Conservation (phyloP, 2,113 vertebrate genomes). For the Columbina picui region DNA sequence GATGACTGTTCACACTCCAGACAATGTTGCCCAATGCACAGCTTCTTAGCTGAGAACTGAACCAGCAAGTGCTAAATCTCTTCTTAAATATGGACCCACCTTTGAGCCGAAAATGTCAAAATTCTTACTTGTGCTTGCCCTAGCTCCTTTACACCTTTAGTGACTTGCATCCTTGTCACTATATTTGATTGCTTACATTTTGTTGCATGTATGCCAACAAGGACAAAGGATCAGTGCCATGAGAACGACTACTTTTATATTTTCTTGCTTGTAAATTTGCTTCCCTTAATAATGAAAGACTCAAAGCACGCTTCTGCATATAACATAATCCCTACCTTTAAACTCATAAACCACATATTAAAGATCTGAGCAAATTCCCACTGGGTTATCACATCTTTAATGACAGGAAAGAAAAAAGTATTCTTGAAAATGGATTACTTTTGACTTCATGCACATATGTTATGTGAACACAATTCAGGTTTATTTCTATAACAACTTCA, state of each 20-base stretch:
- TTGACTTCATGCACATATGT: background rate
- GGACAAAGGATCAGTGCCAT: background rate
- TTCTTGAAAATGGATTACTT: background rate
- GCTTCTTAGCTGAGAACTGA: background rate
- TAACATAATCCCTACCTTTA: background rate
- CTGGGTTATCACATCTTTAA: background rate
- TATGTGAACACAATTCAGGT: background rate
- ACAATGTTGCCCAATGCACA: background rate
- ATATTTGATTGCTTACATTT: background rate
- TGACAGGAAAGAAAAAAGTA: background rate
- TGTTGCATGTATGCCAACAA: background rate
- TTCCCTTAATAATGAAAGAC: background rate
- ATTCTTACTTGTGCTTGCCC: background rate
- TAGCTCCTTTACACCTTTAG: background rate
- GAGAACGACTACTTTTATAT: background rate
- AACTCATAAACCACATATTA: background rate
- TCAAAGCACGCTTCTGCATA: background rate
- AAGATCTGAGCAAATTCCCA: background rate
- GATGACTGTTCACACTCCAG: background rate
- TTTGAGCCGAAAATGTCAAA: background rate
- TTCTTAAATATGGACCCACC: background rate
- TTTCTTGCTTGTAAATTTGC: background rate
- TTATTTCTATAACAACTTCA: background rate
- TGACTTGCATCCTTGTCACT: background rate
- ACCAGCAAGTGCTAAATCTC: background rate